Percentiles rank a stretch among this genome's conserved stretches.
These are phyloP conservation scores for Benthosema pterotum DNA, from an alignment of 2,797 vertebrate genomes.

Conservation along the genomic window DNA sequence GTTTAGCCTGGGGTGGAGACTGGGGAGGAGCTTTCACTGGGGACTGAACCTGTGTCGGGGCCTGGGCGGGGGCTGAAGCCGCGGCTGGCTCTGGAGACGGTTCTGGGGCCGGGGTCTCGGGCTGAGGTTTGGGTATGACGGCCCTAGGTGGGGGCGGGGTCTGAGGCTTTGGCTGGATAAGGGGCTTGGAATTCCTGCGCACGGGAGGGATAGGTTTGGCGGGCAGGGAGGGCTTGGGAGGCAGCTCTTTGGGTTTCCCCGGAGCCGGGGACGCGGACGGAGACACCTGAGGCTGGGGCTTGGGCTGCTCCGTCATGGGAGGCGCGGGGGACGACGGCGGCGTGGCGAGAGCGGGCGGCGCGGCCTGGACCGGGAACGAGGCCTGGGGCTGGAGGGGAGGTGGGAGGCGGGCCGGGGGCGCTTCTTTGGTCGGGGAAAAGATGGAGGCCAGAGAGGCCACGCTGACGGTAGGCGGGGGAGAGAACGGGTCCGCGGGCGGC, in stretches of 20 bases:
- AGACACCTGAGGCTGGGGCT: constrained; percentile 82
- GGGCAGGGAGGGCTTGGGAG: constrained; percentile 80
- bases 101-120: constrained; percentile 46
- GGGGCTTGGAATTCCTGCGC: constrained; percentile 83
- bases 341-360: constrained; percentile 7
- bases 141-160: constrained; percentile 73
- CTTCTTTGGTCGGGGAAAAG: not conserved
- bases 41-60: constrained; percentile 62
- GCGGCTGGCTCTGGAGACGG: constrained; percentile 57
- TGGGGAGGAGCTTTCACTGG: constrained; percentile 63
- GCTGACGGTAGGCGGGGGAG: not conserved
- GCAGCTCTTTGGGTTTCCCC: constrained; percentile 82
- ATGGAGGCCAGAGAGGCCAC: not conserved
- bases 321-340: constrained; percentile 47
- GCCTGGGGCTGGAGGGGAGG: constrained; percentile 7
- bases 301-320: constrained; percentile 87
- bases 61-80: constrained; percentile 18
- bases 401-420: not conserved
- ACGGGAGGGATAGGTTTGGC: constrained; percentile 82
- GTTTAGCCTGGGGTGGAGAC: constrained; percentile 55
- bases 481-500: no score
- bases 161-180: constrained; percentile 82
- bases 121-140: constrained; percentile 60
- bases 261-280: constrained; percentile 70
- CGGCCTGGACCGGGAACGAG: constrained; percentile 25